These are phyloP conservation scores for Penaeus monodon DNA, from an alignment of 2,888 invertebrate species.

Conservation along the genomic window DNA sequence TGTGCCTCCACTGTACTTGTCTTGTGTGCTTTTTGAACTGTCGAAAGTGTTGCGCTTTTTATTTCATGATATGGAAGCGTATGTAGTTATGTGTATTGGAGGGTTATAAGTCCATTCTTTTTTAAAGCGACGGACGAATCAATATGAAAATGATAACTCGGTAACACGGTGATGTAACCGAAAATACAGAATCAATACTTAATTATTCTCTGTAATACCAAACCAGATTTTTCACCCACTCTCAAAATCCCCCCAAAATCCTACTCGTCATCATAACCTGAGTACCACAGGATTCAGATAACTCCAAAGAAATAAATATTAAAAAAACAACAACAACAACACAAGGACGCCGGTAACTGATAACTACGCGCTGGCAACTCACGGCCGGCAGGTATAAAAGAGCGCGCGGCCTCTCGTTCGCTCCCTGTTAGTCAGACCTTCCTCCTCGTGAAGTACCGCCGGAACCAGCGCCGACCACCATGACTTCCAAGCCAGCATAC, in stretches of 20 bases:
- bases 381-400: background rate
- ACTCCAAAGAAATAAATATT: background rate
- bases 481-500: slow-evolving; percentile 33
- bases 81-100: background rate
- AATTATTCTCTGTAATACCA: background rate
- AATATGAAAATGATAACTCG: background rate
- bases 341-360: background rate
- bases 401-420: background rate
- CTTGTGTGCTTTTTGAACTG: too few species aligned
- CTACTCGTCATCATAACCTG: too few species aligned
- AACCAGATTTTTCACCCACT: too few species aligned
- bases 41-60: background rate
- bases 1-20: too few species aligned
- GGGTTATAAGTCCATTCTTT: background rate
- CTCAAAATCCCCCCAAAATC: too few species aligned
- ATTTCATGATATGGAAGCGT: background rate
- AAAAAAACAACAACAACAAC: background rate
- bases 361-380: background rate
- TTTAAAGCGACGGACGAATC: background rate
- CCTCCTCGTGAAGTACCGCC: background rate
- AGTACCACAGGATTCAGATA: too few species aligned
- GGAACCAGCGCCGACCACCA: background rate
- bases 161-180: background rate
- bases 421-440: background rate
- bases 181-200: background rate